Evolutionary conservation across 2,888 invertebrate genomes (phyloP).

Genomic region (Alcis repandata): DNA sequence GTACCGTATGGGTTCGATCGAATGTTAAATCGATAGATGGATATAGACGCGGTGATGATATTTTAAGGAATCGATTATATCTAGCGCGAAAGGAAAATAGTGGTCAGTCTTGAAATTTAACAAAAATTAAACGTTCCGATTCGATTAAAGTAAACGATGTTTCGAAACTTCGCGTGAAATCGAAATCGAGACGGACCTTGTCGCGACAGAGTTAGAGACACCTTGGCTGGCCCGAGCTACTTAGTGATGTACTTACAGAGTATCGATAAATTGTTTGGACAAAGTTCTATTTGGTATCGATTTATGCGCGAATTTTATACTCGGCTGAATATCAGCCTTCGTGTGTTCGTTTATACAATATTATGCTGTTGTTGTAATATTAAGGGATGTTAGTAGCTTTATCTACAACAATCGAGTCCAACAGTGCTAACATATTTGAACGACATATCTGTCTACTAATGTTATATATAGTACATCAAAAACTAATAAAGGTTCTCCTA

Average conservation of each 20-base stretch:
- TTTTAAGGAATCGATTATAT: slow-evolving; percentile 11
- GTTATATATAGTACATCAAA: background rate
- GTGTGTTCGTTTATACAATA: slow-evolving; percentile 46
- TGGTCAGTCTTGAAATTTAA: slow-evolving; percentile 4
- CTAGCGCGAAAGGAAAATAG: slow-evolving; percentile 1
- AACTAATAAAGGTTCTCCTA: slow-evolving; percentile 1
- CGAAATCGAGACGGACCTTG: slow-evolving; percentile 13
- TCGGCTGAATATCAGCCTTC: slow-evolving; percentile 31
- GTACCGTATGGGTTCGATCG: slow-evolving; percentile 1
- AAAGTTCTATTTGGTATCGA: slow-evolving; percentile 17
- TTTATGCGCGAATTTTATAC: slow-evolving; percentile 30
- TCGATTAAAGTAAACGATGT: slow-evolving; percentile 19
- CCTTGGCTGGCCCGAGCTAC: slow-evolving; percentile 24
- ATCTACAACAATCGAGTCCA: slow-evolving; percentile 15
- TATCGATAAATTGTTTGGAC: slow-evolving; percentile 1
- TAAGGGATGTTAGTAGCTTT: slow-evolving; percentile 29
- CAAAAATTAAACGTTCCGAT: background rate
- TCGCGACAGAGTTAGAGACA: background rate
- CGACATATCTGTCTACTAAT: slow-evolving; percentile 23
- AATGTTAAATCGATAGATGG: slow-evolving; percentile 2
- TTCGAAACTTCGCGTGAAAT: slow-evolving; percentile 25
- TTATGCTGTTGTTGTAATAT: slow-evolving; percentile 29
- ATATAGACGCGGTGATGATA: background rate
- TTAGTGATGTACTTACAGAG: slow-evolving; percentile 28
- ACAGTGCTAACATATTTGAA: slow-evolving; percentile 3